Percentiles rank a stretch among this genome's conserved stretches.
phyloP scores from a whole-genome alignment of 2,113 vertebrate species.

The Taxidea taxus region DNA sequence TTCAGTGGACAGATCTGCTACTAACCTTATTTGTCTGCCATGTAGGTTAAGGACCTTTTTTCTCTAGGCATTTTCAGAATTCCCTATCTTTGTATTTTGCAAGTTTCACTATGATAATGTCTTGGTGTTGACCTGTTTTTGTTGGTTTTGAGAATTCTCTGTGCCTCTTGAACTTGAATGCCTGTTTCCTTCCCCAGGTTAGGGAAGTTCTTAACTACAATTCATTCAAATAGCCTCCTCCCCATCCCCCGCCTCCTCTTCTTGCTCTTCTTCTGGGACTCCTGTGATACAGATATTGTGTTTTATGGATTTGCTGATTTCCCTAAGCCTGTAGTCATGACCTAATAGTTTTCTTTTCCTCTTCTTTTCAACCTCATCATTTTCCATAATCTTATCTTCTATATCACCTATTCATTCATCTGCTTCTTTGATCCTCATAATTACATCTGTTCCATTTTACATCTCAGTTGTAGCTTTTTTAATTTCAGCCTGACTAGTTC shows the following conservation, averaged over 20 bases:
- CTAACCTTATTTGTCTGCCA: neutral
- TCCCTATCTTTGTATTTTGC: neutral
- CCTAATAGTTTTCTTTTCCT: neutral
- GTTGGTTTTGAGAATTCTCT: neutral
- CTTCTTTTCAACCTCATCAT: neutral
- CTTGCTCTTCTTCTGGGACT: neutral
- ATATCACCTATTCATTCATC: neutral
- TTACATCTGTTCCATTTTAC: neutral
- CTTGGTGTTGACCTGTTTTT: neutral
- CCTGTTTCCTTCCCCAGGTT: neutral
- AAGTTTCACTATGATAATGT: neutral
- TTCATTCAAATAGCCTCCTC: neutral
- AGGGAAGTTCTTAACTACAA: neutral
- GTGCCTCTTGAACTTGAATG: neutral
- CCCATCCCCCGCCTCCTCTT: neutral
- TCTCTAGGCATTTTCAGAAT: neutral
- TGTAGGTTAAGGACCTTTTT: neutral
- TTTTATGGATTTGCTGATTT: neutral
- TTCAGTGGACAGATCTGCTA: no score
- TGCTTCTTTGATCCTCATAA: neutral
- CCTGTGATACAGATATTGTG: neutral
- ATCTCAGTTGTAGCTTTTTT: neutral
- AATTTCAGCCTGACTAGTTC: no score
- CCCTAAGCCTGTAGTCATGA: neutral
- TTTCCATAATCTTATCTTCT: neutral